Evolutionary conservation across 2,888 invertebrate species (phyloP).

Genomic region (Drosophila recens): DNA sequence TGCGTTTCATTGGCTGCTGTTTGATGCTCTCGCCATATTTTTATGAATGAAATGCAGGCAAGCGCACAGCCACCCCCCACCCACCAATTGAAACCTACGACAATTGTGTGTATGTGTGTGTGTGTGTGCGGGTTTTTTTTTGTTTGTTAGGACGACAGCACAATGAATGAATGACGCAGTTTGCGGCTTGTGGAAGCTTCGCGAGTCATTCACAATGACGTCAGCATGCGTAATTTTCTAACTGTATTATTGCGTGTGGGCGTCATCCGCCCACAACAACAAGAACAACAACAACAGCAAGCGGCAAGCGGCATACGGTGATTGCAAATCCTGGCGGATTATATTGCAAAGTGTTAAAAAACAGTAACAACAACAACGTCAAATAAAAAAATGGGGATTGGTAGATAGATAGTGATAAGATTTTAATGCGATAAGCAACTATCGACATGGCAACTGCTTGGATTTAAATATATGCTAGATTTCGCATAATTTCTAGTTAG

Average conservation of each 20-base stretch:
- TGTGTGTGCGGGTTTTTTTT: not conserved
- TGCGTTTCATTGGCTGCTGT: conserved; percentile 10
- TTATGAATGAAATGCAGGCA: conserved; percentile 77
- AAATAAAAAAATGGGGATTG: not conserved
- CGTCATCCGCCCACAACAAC: conserved; percentile 5
- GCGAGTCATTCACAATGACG: conserved; percentile 71
- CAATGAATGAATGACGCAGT: conserved; percentile 80
- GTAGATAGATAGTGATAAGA: conserved; percentile 1
- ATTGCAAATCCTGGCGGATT: conserved; percentile 22
- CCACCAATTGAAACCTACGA: conserved; percentile 61
- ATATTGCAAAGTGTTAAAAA: conserved; percentile 2
- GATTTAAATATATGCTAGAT: too few relatives aligned
- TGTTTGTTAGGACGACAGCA: conserved; percentile 19
- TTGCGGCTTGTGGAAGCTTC: conserved; percentile 55
- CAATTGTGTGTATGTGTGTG: conserved; percentile 43
- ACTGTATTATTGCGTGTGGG: conserved; percentile 21
- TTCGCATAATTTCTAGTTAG: too few relatives aligned
- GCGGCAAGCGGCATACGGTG: conserved; percentile 19
- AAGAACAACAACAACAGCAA: too few relatives aligned
- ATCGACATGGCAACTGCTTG: not conserved
- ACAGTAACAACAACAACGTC: not conserved
- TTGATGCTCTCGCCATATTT: conserved; percentile 44
- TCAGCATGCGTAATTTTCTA: conserved; percentile 72
- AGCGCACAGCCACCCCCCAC: conserved; percentile 15
- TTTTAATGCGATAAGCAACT: not conserved